phyloP scores from a whole-genome alignment of 1,140 invertebrate species.

The Vollenhovia emeryi region DNA sequence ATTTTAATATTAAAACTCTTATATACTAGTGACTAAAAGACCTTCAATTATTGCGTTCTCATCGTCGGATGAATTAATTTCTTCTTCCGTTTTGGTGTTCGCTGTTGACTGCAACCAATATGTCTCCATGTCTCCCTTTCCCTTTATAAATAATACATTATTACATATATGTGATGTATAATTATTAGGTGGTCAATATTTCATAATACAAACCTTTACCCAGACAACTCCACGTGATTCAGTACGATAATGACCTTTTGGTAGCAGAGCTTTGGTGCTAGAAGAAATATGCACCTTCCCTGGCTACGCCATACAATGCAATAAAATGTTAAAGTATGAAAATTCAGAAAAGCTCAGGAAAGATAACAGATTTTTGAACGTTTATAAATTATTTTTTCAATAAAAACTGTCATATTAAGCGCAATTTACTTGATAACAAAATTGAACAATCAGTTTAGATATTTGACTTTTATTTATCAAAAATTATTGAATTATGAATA shows the following conservation, averaged over 20 bases:
- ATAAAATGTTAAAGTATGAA: not conserved
- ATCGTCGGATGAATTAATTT: slow-evolving; percentile 19
- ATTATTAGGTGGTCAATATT: not conserved
- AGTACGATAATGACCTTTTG: slow-evolving; percentile 87
- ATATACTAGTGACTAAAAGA: slow-evolving; percentile 65
- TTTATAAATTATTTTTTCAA: not conserved
- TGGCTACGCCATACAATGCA: slow-evolving; percentile 82
- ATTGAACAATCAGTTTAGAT: not conserved
- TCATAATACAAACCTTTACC: slow-evolving; percentile 89
- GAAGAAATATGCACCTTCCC: slow-evolving; percentile 92
- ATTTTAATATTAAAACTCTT: slow-evolving; percentile 32
- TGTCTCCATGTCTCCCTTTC: slow-evolving; percentile 95
- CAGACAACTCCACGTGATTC: slow-evolving; percentile 89
- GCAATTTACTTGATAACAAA: not conserved
- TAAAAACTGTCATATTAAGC: not conserved
- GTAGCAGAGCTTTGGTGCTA: slow-evolving; percentile 88
- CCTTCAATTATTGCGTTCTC: slow-evolving; percentile 20
- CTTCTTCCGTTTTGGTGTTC: slow-evolving; percentile 79
- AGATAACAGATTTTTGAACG: not conserved
- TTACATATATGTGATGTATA: not conserved
- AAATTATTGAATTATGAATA: not conserved
- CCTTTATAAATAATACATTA: slow-evolving; percentile 84
- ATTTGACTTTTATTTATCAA: not conserved
- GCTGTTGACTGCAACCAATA: slow-evolving; percentile 89
- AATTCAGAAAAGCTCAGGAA: not conserved